A percentile compares a stretch with the other conserved stretches of the same genome.
phyloP scores from a whole-genome alignment of 92 coral and sea anemone species.

The Phenganax marumi region DNA sequence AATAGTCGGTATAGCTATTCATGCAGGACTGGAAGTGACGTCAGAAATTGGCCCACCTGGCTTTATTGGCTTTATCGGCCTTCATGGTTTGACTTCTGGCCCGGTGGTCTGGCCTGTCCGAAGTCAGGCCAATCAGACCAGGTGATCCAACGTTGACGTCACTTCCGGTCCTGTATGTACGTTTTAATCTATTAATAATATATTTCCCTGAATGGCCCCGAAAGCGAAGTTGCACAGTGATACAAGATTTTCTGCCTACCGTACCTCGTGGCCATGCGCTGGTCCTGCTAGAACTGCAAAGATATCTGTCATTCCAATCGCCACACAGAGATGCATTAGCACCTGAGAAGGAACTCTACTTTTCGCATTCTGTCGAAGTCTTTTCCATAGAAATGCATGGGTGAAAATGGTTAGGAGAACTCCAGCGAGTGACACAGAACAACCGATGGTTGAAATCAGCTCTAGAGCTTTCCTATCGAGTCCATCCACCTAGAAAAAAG shows the following conservation, averaged over 20 bases:
- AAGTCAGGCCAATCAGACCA: too few species aligned
- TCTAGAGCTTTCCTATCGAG: constrained; percentile 15
- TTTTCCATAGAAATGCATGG: constrained; percentile 21
- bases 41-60: neutral
- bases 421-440: constrained; percentile 28
- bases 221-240: neutral
- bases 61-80: too few species aligned
- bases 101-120: too few species aligned
- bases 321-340: constrained; percentile 35
- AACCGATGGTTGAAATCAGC: constrained; percentile 30
- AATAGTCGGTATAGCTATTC: neutral
- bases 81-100: too few species aligned
- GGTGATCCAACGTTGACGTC: too few species aligned
- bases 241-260: neutral
- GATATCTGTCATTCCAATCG: constrained; percentile 34
- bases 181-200: too few species aligned
- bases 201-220: neutral
- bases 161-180: too few species aligned
- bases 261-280: constrained; percentile 22
- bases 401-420: constrained; percentile 9
- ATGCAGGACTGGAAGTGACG: neutral
- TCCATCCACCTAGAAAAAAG: neutral
- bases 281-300: constrained; percentile 35
- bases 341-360: constrained; percentile 20
- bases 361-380: neutral